These are phyloP conservation scores for Ascidia mentula DNA, from an alignment of 23 tunicate genomes.

Conservation along the genomic window DNA sequence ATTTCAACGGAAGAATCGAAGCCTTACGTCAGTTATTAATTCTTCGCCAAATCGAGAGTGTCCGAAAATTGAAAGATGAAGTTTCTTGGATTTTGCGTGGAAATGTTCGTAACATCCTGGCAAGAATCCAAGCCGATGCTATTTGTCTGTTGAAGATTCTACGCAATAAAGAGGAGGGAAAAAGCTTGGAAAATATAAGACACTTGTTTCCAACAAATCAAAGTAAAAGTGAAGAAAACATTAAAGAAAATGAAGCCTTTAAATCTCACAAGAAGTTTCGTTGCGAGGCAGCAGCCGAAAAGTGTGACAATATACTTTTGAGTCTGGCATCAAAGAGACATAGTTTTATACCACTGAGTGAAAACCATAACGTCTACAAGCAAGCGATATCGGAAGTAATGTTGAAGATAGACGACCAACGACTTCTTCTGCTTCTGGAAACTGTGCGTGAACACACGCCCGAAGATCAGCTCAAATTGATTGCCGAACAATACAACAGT, in stretches of 20 bases:
- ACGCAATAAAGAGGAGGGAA: background rate
- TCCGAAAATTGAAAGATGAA: background rate
- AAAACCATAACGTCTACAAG: background rate
- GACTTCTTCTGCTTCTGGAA: background rate
- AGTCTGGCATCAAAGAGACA: background rate
- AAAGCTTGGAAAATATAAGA: background rate
- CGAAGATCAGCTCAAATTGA: background rate
- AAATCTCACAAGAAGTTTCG: background rate
- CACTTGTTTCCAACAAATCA: background rate
- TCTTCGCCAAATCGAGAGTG: background rate
- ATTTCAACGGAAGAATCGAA: background rate
- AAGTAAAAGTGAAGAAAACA: background rate
- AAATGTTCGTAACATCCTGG: background rate
- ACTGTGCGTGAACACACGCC: background rate
- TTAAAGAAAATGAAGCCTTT: background rate
- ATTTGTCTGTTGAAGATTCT: background rate
- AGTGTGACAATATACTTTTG: background rate
- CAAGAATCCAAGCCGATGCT: background rate
- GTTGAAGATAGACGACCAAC: background rate
- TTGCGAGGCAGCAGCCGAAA: background rate
- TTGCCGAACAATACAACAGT: background rate
- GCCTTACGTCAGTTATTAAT: background rate
- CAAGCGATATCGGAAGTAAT: background rate
- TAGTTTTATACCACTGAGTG: background rate
- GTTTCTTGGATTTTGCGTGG: background rate